Conservation (phyloP, 2,797 vertebrate species). For the Spea hammondii region DNA sequence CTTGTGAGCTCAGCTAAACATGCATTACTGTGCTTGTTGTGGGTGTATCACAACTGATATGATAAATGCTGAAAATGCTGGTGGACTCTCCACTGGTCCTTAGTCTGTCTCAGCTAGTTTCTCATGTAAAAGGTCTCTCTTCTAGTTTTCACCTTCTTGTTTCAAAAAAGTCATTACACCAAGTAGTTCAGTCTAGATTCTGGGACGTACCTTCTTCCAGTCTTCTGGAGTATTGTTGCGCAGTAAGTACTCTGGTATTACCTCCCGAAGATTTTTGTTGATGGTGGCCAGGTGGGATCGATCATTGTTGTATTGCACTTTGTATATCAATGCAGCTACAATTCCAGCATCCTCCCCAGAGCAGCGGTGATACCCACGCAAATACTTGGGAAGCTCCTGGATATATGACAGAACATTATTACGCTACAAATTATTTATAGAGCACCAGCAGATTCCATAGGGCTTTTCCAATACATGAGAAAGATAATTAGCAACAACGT, state of each 20-base stretch:
- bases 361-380: slow-evolving; percentile 87
- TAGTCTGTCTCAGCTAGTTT: too few relatives aligned
- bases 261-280: slow-evolving; percentile 83
- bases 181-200: not conserved
- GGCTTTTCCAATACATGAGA: too few relatives aligned
- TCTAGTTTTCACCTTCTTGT: too few relatives aligned
- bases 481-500: too few relatives aligned
- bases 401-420: slow-evolving; percentile 13
- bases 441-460: too few relatives aligned
- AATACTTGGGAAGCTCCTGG: slow-evolving; percentile 93
- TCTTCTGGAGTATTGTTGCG: slow-evolving; percentile 82
- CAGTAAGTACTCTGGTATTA: slow-evolving; percentile 84
- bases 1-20: too few relatives aligned
- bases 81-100: too few relatives aligned
- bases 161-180: too few relatives aligned
- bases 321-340: slow-evolving; percentile 85
- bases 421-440: not conserved
- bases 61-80: too few relatives aligned
- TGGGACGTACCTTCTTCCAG: slow-evolving; percentile 85
- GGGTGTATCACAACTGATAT: too few relatives aligned
- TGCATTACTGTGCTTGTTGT: too few relatives aligned
- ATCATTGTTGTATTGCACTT: slow-evolving; percentile 74
- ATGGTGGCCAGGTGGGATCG: slow-evolving; percentile 73
- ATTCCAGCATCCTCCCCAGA: slow-evolving; percentile 82
- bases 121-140: too few relatives aligned